These are phyloP conservation scores for Amitus sp. DNA, from an alignment of 2,888 invertebrate species.

Conservation along the genomic window DNA sequence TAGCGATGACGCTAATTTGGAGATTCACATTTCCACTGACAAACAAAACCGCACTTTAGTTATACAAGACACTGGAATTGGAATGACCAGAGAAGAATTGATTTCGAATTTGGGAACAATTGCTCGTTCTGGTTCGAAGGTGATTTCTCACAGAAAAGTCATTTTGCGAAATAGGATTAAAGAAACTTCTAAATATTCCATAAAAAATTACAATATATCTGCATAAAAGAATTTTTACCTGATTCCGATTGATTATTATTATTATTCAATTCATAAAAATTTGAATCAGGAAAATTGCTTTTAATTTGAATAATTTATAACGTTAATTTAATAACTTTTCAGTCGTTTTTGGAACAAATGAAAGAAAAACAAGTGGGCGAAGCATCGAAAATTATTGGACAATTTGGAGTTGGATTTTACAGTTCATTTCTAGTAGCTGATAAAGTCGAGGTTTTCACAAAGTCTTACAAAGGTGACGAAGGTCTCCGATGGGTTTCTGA, in stretches of 20 bases:
- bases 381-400: slow-evolving; percentile 87
- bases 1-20: slow-evolving; percentile 75
- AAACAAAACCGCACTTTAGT: slow-evolving; percentile 85
- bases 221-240: too few species aligned
- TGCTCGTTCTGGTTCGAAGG: slow-evolving; percentile 94
- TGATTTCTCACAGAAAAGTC: slow-evolving; percentile 52
- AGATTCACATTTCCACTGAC: slow-evolving; percentile 90
- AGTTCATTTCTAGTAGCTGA: slow-evolving; percentile 98
- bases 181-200: too few species aligned
- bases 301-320: neutral
- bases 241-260: too few species aligned
- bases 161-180: too few species aligned
- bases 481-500: slow-evolving; percentile 92
- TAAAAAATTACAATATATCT: too few species aligned
- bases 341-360: slow-evolving; percentile 87
- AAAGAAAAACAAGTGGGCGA: slow-evolving; percentile 75
- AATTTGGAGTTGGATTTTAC: slow-evolving; percentile 99
- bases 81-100: slow-evolving; percentile 94
- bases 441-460: slow-evolving; percentile 91
- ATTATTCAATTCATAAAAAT: neutral
- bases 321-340: slow-evolving; percentile 28
- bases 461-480: slow-evolving; percentile 73
- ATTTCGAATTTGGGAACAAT: slow-evolving; percentile 93
- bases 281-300: neutral
- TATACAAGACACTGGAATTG: slow-evolving; percentile 94